Percentiles rank a stretch among this genome's conserved stretches.
Evolutionary conservation across 2,797 vertebrate genomes (phyloP).

Genomic region (Eutrigla gurnardus): DNA sequence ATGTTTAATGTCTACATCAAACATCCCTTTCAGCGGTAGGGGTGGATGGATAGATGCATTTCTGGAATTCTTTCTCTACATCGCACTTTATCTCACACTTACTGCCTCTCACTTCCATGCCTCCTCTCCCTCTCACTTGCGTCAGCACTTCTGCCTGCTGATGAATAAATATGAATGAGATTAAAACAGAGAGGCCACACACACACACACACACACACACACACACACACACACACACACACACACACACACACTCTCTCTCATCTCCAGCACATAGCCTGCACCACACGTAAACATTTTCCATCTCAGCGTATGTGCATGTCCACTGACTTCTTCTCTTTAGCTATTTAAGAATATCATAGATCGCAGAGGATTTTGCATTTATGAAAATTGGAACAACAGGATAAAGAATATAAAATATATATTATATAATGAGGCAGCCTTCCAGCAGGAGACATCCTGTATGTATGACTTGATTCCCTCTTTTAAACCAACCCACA

Average conservation of each 20-base stretch:
- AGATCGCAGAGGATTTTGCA: constrained; percentile 1
- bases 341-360: not conserved
- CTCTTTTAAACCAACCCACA: constrained; percentile 43
- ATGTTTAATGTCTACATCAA: constrained; percentile 42
- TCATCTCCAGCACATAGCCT: constrained; percentile 19
- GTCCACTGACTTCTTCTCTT: not conserved
- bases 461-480: constrained; percentile 31
- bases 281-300: constrained; percentile 39
- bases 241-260: constrained; percentile 6
- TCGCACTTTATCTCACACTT: constrained; percentile 62
- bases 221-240: constrained; percentile 19
- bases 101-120: constrained; percentile 63
- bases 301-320: not conserved
- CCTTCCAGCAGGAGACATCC: constrained; percentile 15
- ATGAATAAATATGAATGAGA: constrained; percentile 82
- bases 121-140: constrained; percentile 70
- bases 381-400: not conserved
- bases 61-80: constrained; percentile 47
- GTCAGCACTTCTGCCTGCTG: constrained; percentile 78
- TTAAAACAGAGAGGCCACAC: constrained; percentile 62
- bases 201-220: constrained; percentile 17
- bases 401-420: too few species aligned
- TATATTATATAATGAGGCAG: not conserved
- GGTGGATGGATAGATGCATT: constrained; percentile 27
- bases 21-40: constrained; percentile 18